Evolutionary conservation across 2,888 invertebrate species (phyloP).

Genomic region (Hydriomena furcata): DNA sequence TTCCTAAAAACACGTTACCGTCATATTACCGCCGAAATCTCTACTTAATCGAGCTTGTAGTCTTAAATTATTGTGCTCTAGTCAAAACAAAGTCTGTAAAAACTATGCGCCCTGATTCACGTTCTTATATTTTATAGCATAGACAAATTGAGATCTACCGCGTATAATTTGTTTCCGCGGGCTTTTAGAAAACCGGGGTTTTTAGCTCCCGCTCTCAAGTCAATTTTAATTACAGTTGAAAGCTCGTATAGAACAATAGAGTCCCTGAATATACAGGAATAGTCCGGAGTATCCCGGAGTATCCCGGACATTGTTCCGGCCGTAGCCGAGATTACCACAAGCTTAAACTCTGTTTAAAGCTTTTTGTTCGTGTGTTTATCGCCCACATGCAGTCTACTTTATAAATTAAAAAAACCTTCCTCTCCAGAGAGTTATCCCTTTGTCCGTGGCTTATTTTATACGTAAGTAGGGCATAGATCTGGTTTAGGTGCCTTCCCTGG

Average conservation of each 20-base stretch:
- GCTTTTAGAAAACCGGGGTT: not conserved
- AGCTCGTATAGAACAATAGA: constrained; percentile 11
- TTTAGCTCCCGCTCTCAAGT: constrained; percentile 3
- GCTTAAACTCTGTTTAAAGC: constrained; percentile 13
- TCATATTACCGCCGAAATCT: no score
- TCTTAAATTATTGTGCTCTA: no score
- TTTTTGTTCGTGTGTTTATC: constrained; percentile 25
- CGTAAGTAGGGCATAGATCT: no score
- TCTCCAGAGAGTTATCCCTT: not conserved
- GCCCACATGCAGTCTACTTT: constrained; percentile 21
- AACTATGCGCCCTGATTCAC: no score
- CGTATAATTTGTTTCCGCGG: no score
- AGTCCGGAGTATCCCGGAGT: not conserved
- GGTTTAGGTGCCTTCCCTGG: no score
- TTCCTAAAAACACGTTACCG: no score
- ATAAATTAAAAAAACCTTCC: constrained; percentile 14
- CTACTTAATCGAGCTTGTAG: no score
- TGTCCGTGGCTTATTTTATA: not conserved
- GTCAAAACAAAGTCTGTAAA: no score
- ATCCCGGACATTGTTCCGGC: constrained; percentile 13
- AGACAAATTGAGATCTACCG: no score
- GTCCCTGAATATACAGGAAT: not conserved
- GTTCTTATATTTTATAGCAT: no score
- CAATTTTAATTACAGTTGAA: constrained; percentile 17
- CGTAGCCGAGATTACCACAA: constrained; percentile 16